These are phyloP conservation scores for Procambarus clarkii DNA, from an alignment of 1,140 invertebrate genomes.

Conservation along the genomic window DNA sequence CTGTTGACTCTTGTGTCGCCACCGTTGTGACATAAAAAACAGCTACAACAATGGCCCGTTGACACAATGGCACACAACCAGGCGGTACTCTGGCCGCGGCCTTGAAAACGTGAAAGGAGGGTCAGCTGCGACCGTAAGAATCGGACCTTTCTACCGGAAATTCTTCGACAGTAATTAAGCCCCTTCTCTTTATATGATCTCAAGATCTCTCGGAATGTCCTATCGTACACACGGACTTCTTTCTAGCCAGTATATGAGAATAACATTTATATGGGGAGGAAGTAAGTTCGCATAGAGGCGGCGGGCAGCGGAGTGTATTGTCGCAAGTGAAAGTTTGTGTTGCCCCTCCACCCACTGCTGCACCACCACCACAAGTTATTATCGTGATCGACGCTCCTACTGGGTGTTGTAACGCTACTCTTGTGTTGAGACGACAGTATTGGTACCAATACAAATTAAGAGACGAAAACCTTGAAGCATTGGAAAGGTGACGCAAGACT, in stretches of 20 bases:
- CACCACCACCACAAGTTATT: background rate
- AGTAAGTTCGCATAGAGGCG: background rate
- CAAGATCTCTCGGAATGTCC: too few relatives aligned
- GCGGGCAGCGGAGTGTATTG: background rate
- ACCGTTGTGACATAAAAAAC: too few relatives aligned
- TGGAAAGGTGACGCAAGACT: slow-evolving; percentile 6
- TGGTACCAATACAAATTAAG: background rate
- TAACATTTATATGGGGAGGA: background rate
- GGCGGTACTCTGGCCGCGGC: too few relatives aligned
- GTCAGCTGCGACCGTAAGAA: too few relatives aligned
- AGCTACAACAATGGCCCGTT: too few relatives aligned
- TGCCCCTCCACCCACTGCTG: background rate
- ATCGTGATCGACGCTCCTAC: background rate
- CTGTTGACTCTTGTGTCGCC: too few relatives aligned
- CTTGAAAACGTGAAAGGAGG: too few relatives aligned
- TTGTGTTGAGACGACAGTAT: background rate
- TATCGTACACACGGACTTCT: too few relatives aligned
- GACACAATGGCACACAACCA: too few relatives aligned
- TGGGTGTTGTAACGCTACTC: background rate
- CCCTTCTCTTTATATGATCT: too few relatives aligned
- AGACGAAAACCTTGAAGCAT: slow-evolving; percentile 10
- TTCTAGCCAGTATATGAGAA: background rate
- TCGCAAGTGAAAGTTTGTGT: background rate
- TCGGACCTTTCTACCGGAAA: too few relatives aligned
- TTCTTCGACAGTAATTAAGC: too few relatives aligned